Percentiles rank a stretch among this genome's conserved stretches.
Evolutionary conservation across 2,113 vertebrate species (phyloP).

Genomic region (Lycocorax pyrrhopterus): DNA sequence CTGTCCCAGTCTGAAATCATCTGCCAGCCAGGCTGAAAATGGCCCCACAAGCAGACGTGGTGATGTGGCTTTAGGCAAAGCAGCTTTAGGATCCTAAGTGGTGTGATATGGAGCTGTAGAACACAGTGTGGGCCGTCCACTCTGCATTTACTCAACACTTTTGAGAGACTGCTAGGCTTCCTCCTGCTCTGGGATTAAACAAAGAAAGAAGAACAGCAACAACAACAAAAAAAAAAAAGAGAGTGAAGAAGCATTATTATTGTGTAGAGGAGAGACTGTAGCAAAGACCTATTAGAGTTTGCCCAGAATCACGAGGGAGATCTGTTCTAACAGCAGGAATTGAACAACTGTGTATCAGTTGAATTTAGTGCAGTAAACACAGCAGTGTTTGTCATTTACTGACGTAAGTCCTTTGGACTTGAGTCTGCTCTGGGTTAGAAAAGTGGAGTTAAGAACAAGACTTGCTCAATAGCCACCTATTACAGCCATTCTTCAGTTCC

Average conservation of each 20-base stretch:
- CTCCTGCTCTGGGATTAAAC: not conserved
- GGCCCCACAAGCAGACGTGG: fast-evolving
- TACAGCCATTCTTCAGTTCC: not conserved
- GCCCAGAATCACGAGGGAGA: not conserved
- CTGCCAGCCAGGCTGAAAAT: not conserved
- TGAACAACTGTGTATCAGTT: not conserved
- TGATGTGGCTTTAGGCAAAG: not conserved
- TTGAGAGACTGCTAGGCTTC: not conserved
- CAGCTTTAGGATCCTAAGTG: not conserved
- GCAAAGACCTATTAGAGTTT: not conserved
- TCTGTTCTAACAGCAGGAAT: not conserved
- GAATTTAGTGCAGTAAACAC: not conserved
- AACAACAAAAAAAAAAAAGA: no score
- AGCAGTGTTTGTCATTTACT: not conserved
- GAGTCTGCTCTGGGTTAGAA: not conserved
- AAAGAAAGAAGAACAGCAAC: not conserved
- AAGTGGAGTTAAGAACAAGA: not conserved
- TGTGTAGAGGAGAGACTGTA: not conserved
- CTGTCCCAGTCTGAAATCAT: not conserved
- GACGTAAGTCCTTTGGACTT: not conserved
- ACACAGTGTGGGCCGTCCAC: not conserved
- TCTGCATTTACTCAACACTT: not conserved
- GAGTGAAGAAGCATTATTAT: not conserved
- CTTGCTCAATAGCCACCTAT: not conserved
- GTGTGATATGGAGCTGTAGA: not conserved